Evolutionary conservation across 2,113 vertebrate genomes (phyloP), one percentile per base, ranked within the genome.

Genomic region (Myotis brandtii): DNA sequence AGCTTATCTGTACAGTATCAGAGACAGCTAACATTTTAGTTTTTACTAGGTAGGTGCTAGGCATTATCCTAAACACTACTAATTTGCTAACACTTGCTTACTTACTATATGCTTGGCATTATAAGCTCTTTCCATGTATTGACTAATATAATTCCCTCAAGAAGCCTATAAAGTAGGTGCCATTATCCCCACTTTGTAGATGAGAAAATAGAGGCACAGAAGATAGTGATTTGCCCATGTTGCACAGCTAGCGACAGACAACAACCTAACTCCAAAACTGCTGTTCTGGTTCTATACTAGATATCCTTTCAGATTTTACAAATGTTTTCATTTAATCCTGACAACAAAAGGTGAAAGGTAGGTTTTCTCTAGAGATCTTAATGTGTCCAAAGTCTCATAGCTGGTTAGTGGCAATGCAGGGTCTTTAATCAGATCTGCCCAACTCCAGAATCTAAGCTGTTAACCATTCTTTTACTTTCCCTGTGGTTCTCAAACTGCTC

Each of bases 351-450:
- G 32, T 83, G 14, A 56, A 86, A 89, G 75, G 37, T 27, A 37
- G 3, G 23, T 83, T 95, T 93, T 89, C 69, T 90, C 81, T 77
- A 80, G 89, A 59, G 43, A 86, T 93, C 56, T 50, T 94, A 64
- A 48, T 2, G 3, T 90, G 7, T 67, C 23, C 69, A 16, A 16
- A 59, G 11, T 84, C 21, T 72, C 46, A 52, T 6, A 80, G 48
- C 62, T 91, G 48, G 72, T 72, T 79, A 48, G 50, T 79, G 50
- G 59, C 23, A 59, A 23, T 89, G 37, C 52, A 54, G 25, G 18
- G 25, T 64, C 69, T 92, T 79, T 93, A 85, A 43, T 52, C 30
- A 91, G 62, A 52, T 77, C 69, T 79, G 48, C 69, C 30, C 40
- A 40, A 20, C n/a, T 91, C 48, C 4, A 59, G 62, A 70, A 88